These are phyloP conservation scores for Hirtodrosophila confusa DNA, from an alignment of 2,888 invertebrate genomes.

Conservation along the genomic window DNA sequence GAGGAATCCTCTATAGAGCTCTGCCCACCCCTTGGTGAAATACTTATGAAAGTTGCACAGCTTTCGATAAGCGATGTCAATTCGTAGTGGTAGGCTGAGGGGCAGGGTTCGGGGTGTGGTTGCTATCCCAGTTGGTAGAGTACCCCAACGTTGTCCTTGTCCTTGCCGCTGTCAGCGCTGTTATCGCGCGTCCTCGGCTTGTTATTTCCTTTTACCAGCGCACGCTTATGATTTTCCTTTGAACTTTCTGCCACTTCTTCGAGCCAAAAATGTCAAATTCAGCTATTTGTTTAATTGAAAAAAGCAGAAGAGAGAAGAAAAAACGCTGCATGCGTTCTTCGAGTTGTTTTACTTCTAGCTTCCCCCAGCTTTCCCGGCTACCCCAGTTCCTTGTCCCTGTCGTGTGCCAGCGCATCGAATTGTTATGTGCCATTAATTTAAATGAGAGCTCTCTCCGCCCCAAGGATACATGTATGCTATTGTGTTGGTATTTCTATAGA, in stretches of 20 bases:
- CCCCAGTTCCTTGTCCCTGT: background rate
- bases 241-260: slow-evolving; percentile 51
- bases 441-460: slow-evolving; percentile 42
- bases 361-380: background rate
- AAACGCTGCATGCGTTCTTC: slow-evolving; percentile 12
- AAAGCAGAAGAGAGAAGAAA: slow-evolving; percentile 12
- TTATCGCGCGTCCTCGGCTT: slow-evolving; percentile 50
- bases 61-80: slow-evolving; percentile 26
- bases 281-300: slow-evolving; percentile 78
- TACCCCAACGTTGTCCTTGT: slow-evolving; percentile 26
- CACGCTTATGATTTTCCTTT: slow-evolving; percentile 64
- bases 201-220: slow-evolving; percentile 37
- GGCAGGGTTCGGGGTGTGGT: background rate
- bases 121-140: too few species aligned
- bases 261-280: slow-evolving; percentile 72
- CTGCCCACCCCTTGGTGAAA: slow-evolving; percentile 3
- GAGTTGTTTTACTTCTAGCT: background rate
- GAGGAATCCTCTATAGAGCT: background rate
- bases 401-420: slow-evolving; percentile 53
- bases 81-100: slow-evolving; percentile 1
- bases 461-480: background rate
- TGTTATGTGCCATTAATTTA: slow-evolving; percentile 75
- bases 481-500: background rate
- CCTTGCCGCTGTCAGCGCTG: slow-evolving; percentile 15
- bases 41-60: slow-evolving; percentile 22